Conservation (phyloP, 2,113 vertebrate genomes). For the Pionites leucogaster region DNA sequence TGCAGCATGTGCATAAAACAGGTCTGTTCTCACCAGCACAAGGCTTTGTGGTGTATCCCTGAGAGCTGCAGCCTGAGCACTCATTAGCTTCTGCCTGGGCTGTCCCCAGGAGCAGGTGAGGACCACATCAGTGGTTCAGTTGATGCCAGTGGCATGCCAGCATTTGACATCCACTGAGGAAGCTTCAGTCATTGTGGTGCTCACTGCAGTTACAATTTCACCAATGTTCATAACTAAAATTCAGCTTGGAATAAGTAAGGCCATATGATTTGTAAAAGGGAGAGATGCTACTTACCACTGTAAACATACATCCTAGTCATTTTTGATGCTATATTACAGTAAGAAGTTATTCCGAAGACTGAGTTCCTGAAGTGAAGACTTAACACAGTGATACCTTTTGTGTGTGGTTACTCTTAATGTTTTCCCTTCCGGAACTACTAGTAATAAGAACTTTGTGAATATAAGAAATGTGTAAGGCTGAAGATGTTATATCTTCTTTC, state of each 20-base stretch:
- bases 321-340: not conserved
- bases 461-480: not conserved
- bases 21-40: not conserved
- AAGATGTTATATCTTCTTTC: not conserved
- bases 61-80: not conserved
- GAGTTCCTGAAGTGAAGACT: not conserved
- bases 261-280: not conserved
- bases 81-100: not conserved
- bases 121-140: accelerated
- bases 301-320: not conserved
- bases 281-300: not conserved
- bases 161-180: not conserved
- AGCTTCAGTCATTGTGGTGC: not conserved
- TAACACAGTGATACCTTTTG: not conserved
- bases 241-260: not conserved
- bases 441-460: not conserved
- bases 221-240: not conserved
- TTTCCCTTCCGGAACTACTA: not conserved
- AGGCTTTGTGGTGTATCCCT: not conserved
- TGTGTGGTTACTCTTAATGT: not conserved
- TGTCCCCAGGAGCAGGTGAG: not conserved
- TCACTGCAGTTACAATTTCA: not conserved
- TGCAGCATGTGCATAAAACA: accelerated
- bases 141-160: not conserved
- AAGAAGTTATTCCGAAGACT: not conserved